Base-by-base conservation (phyloP, 2,888 invertebrate species). In the Dermolepida albohirtum region DNA sequence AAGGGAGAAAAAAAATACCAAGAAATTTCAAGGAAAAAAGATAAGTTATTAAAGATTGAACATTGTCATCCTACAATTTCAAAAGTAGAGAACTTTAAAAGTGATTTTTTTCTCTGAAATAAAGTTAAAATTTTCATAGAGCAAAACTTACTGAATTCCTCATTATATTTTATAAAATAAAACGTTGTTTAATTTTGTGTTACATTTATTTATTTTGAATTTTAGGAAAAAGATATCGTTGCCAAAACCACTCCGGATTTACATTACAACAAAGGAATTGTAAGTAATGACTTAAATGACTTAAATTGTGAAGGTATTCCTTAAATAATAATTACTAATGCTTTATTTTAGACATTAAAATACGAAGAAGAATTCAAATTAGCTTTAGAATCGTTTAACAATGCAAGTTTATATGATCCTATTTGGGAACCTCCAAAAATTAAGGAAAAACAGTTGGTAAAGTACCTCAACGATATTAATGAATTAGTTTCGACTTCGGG, bases 221-320 rank as follows among this genome's bases (percentile, higher is more conserved):
- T 81, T 27, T 78, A 90, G 90, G 90, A 90, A 79, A 89, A 88
- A 79, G 90, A 94, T 79, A 85, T 89, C 0, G 84, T 90, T 1
- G 90, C 93, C 0, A 88, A 85, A 77, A 89, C 89, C 70, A 91
- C 91, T 74, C 90, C 94, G 0, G 94, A 95, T 83, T 85, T 95
- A 51, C 92, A 92, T 83, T 94, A 91, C 79, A 95, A 95, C 82
- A 91, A 92, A 85, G 93, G 91, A 68, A 88, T 92, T 78, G 94
- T 95, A 84, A 89, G 90, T 87, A 74, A 34, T 34, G 10, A 8
- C 2, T 5, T 7, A 34, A 70, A 44, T 67, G 47, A 44, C 22
- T 41, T 49, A 8, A 68, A 8, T 29, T 67, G 74, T 16, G 49
- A 22, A 16, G 39, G 14, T 51, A 29, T 8, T 62, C 12, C 5